A percentile compares a stretch with the other conserved stretches of the same genome.
phyloP scores from a whole-genome alignment of 2,888 invertebrate genomes.

The Protodeltote pygarga region DNA sequence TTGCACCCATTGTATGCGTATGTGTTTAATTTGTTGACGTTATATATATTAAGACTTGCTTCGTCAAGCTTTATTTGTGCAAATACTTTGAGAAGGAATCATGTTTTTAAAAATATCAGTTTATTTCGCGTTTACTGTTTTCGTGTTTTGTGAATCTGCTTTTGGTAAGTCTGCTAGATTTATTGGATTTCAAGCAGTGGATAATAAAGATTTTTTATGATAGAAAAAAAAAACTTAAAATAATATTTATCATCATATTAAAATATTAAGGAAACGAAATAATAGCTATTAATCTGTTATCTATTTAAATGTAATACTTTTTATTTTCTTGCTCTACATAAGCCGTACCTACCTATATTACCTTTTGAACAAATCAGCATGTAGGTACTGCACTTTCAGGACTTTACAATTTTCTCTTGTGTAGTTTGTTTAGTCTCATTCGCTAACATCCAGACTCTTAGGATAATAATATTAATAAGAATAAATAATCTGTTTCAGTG shows the following conservation, averaged over 20 bases:
- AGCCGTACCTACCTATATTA: too few species aligned
- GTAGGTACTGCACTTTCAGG: too few species aligned
- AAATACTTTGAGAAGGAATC: conserved; percentile 1
- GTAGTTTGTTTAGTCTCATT: not conserved
- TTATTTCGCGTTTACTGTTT: conserved; percentile 12
- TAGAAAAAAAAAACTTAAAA: too few species aligned
- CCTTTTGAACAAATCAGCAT: too few species aligned
- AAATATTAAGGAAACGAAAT: too few species aligned
- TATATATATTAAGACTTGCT: conserved; percentile 16
- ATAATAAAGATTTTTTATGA: too few species aligned
- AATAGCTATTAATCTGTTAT: too few species aligned
- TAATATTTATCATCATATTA: too few species aligned
- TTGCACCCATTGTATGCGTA: not conserved
- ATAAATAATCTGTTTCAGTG: conserved; percentile 27
- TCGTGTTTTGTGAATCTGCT: conserved; percentile 20
- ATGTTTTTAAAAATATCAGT: conserved; percentile 25
- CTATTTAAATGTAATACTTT: too few species aligned
- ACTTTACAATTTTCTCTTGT: not conserved
- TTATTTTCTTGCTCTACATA: too few species aligned
- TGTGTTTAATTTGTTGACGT: conserved; percentile 5
- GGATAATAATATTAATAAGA: too few species aligned
- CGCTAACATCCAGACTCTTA: not conserved
- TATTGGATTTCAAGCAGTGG: not conserved
- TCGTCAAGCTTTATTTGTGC: conserved; percentile 8
- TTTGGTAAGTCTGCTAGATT: conserved; percentile 27